A percentile compares a stretch with the other conserved stretches of the same genome.
Conservation (phyloP, 2,888 invertebrate species). For the Schrankia costaestrigalis region DNA sequence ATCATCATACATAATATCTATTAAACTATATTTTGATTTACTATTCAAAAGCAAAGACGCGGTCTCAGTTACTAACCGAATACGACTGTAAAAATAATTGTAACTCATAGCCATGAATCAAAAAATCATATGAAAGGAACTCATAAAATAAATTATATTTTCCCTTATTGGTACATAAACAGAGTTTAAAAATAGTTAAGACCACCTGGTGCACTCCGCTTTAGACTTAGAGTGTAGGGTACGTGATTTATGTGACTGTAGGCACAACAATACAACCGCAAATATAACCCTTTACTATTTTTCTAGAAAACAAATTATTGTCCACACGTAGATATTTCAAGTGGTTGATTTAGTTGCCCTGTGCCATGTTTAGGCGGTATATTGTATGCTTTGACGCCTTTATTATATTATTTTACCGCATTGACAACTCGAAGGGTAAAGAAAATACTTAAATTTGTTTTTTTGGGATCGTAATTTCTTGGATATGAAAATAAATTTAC, state of each 20-base stretch:
- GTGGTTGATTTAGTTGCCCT: conserved; percentile 33
- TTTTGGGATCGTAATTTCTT: too few relatives aligned
- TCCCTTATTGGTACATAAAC: conserved; percentile 65
- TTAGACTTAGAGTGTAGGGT: conserved; percentile 56
- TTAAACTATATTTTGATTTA: too few relatives aligned
- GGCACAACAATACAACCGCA: conserved; percentile 66
- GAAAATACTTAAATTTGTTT: too few relatives aligned
- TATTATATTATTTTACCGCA: conserved; percentile 27
- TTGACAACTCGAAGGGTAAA: conserved; percentile 22
- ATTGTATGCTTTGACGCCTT: conserved; percentile 18
- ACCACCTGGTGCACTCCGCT: conserved; percentile 70
- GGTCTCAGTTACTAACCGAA: too few relatives aligned
- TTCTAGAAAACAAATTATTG: conserved; percentile 60
- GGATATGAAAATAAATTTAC: too few relatives aligned
- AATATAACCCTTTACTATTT: conserved; percentile 73
- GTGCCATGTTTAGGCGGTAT: conserved; percentile 5
- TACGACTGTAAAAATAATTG: conserved; percentile 35
- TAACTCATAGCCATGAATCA: conserved; percentile 56
- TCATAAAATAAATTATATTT: conserved; percentile 70
- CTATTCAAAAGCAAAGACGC: too few relatives aligned
- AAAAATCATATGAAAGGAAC: conserved; percentile 60
- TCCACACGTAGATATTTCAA: conserved; percentile 45
- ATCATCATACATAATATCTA: too few relatives aligned
- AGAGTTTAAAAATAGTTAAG: conserved; percentile 66
- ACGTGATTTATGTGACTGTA: conserved; percentile 66